A percentile compares a stretch with the other conserved stretches of the same genome.
Evolutionary conservation across 2,113 vertebrate genomes (phyloP).

Genomic region (Crocuta crocuta): DNA sequence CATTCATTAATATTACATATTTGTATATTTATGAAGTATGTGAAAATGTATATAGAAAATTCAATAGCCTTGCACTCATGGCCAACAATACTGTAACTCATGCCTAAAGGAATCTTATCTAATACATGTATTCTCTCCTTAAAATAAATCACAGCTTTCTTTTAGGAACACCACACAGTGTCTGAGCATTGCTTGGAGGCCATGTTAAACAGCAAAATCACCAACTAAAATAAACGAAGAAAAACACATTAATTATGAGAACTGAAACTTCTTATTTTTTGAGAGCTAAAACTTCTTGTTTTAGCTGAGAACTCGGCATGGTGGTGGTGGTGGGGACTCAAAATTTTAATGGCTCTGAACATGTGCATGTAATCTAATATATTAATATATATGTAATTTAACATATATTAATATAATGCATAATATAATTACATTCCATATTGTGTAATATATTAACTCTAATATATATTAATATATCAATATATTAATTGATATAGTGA

Average conservation of each 20-base stretch:
- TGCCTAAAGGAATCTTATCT: not conserved
- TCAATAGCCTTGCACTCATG: not conserved
- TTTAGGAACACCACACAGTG: not conserved
- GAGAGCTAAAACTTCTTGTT: not conserved
- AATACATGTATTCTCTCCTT: not conserved
- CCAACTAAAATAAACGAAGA: not conserved
- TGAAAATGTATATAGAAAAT: not conserved
- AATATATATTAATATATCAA: not conserved
- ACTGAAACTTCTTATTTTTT: not conserved
- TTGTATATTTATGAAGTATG: not conserved
- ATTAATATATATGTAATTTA: not conserved
- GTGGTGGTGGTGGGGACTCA: accelerated
- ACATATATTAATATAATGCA: not conserved
- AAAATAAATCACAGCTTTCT: not conserved
- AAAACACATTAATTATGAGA: not conserved
- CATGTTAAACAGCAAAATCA: not conserved
- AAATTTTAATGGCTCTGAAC: not conserved
- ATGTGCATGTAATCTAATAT: not conserved
- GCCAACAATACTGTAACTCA: not conserved
- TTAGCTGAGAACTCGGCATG: not conserved
- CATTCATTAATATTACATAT: not conserved
- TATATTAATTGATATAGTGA: not conserved
- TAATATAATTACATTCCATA: no score
- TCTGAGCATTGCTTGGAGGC: not conserved
- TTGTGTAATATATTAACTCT: no score